A percentile compares a stretch with the other conserved stretches of the same genome.
Conservation (phyloP, 2,797 vertebrate species). For the Eupleurogrammus muticus region DNA sequence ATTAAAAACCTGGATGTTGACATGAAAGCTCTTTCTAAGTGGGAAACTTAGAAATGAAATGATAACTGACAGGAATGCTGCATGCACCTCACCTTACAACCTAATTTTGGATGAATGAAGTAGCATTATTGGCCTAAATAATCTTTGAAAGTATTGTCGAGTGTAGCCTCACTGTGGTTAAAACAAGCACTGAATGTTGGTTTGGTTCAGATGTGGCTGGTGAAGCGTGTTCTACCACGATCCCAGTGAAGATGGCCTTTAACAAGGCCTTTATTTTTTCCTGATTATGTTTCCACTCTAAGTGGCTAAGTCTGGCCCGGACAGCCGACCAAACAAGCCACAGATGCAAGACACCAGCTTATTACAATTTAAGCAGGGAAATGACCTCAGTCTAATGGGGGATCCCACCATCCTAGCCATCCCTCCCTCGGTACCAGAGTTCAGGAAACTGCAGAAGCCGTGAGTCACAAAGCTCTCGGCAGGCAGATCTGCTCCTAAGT, state of each 20-base stretch:
- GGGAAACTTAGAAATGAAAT: fast-evolving
- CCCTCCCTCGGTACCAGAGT: slow-evolving; percentile 60
- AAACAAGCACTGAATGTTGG: slow-evolving; percentile 21
- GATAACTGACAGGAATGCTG: not conserved
- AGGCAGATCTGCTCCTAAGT: slow-evolving; percentile 76
- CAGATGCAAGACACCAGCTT: slow-evolving; percentile 69
- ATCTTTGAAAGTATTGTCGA: slow-evolving; percentile 1
- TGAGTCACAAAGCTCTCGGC: slow-evolving; percentile 78
- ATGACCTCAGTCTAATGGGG: slow-evolving; percentile 71
- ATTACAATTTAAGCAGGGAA: slow-evolving; percentile 74
- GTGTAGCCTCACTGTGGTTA: not conserved
- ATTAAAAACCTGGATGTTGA: not conserved
- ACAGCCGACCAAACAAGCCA: slow-evolving; percentile 69
- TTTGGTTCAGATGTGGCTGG: slow-evolving; percentile 28
- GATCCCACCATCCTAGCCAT: slow-evolving; percentile 37
- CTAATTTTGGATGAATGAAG: not conserved
- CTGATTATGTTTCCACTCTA: slow-evolving; percentile 60
- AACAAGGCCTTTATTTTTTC: slow-evolving; percentile 56
- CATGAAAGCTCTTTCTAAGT: not conserved
- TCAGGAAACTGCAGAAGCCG: slow-evolving; percentile 77
- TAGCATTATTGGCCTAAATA: not conserved
- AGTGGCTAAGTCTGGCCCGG: slow-evolving; percentile 54
- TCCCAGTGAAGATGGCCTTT: slow-evolving; percentile 43
- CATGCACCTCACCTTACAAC: not conserved
- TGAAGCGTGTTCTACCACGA: slow-evolving; percentile 16